These are phyloP conservation scores for Plecotus auritus DNA, from an alignment of 2,113 vertebrate species.

Conservation along the genomic window DNA sequence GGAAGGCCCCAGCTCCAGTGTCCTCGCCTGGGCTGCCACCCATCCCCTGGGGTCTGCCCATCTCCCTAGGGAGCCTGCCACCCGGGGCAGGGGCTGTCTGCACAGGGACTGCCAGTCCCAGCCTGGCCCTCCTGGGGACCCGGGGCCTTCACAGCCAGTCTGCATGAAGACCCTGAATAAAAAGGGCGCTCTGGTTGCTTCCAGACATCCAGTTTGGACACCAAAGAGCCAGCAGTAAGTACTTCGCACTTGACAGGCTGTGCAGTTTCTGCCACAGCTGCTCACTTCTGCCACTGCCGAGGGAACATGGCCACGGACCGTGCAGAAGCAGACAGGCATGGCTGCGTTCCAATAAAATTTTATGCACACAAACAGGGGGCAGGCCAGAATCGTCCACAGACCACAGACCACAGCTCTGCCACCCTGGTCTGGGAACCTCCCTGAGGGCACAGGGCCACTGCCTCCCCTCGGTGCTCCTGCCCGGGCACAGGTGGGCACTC, in stretches of 20 bases:
- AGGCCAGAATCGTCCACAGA: background rate
- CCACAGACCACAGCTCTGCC: background rate
- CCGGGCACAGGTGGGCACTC: background rate
- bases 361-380: background rate
- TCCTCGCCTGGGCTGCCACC: background rate
- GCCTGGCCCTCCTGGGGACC: background rate
- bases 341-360: background rate
- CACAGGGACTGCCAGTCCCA: background rate
- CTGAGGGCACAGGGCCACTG: rapidly evolving
- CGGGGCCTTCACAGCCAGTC: background rate
- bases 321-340: rapidly evolving
- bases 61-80: background rate
- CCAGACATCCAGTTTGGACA: background rate
- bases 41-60: background rate
- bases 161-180: background rate
- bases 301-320: rapidly evolving
- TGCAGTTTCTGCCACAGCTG: background rate
- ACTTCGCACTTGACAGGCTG: background rate
- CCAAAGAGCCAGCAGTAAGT: background rate
- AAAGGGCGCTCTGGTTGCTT: too few species aligned
- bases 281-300: background rate
- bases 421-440: background rate
- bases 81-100: too few species aligned
- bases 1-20: background rate
- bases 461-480: background rate